Evolutionary conservation across 2,888 invertebrate species (phyloP).

Genomic region (Adineta ricciae): DNA sequence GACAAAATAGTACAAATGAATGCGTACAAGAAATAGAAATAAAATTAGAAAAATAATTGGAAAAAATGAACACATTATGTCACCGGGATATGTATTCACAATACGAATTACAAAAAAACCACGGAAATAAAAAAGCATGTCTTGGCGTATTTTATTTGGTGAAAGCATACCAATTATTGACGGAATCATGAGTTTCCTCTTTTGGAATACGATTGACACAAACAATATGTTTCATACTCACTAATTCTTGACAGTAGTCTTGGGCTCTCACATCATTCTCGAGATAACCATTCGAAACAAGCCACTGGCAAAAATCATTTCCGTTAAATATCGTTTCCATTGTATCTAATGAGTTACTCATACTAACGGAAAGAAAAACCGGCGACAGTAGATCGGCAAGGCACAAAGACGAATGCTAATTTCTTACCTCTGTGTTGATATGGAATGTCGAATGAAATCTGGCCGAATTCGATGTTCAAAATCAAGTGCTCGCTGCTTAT

Average conservation of each 20-base stretch:
- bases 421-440: background rate
- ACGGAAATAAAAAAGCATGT: background rate
- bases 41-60: background rate
- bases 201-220: background rate
- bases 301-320: background rate
- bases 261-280: background rate
- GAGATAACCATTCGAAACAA: background rate
- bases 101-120: background rate
- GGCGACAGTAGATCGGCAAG: background rate
- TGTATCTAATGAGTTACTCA: background rate
- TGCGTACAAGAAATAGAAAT: background rate
- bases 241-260: background rate
- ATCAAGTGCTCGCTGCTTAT: background rate
- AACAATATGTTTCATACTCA: background rate
- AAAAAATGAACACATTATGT: background rate
- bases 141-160: background rate
- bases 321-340: background rate
- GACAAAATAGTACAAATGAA: too few relatives aligned
- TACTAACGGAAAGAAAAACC: background rate
- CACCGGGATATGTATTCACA: background rate
- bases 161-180: background rate
- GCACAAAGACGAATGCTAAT: background rate
- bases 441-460: background rate
- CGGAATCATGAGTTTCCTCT: background rate
- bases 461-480: background rate